Percentiles rank a stretch among this genome's conserved stretches.
Evolutionary conservation across 1,140 invertebrate genomes (phyloP).

Genomic region (Homarus americanus): DNA sequence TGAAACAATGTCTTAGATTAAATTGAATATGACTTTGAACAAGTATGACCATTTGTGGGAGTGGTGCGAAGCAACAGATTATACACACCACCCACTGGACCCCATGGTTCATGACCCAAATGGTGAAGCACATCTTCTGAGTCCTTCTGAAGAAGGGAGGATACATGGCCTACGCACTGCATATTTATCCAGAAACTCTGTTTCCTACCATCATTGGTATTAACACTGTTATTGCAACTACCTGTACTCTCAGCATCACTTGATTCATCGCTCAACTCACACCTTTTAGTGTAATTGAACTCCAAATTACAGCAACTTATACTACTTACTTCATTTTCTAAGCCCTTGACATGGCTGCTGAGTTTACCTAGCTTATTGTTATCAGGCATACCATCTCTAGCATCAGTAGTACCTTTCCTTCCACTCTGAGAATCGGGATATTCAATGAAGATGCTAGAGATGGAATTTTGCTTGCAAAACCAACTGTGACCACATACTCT

Average conservation of each 20-base stretch:
- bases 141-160: constrained; percentile 26
- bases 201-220: not conserved
- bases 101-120: constrained; percentile 38
- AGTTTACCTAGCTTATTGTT: not conserved
- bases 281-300: not conserved
- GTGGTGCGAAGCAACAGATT: constrained; percentile 31
- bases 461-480: constrained; percentile 13
- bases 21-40: not conserved
- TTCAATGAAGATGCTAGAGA: not conserved
- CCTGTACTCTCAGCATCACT: not conserved
- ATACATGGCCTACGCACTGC: constrained; percentile 32
- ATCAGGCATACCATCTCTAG: not conserved
- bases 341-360: not conserved
- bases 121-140: constrained; percentile 21
- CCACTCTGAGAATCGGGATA: not conserved
- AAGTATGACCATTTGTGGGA: not conserved
- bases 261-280: not conserved
- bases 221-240: not conserved
- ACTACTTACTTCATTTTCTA: not conserved
- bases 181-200: constrained; percentile 13
- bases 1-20: not conserved
- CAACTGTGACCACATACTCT: constrained; percentile 6
- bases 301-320: not conserved
- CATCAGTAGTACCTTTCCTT: not conserved
- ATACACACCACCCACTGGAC: constrained; percentile 34